Evolutionary conservation across 30 jellyfish, hydroid and myxozoan species (phyloP).

Genomic region (Phacellophora camtschatica): DNA sequence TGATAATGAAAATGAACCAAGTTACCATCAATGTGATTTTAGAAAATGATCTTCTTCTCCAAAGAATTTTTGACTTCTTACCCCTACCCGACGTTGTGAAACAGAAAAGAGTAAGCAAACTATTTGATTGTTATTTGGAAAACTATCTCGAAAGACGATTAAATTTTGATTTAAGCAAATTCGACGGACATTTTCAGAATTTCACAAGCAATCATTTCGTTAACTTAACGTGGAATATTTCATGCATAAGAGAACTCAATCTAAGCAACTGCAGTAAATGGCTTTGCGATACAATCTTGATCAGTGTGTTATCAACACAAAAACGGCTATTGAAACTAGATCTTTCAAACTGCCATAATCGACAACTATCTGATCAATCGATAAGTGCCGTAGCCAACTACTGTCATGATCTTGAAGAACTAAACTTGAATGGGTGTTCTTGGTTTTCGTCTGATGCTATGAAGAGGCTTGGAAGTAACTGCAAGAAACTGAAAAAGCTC

Average conservation of each 20-base stretch:
- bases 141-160: neutral
- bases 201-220: neutral
- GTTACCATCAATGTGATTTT: neutral
- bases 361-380: neutral
- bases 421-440: slow-evolving; percentile 14
- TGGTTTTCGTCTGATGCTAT: slow-evolving; percentile 44
- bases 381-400: neutral
- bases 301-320: neutral
- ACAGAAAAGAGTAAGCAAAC: neutral
- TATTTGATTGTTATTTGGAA: neutral
- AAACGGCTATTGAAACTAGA: neutral
- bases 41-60: neutral
- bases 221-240: neutral
- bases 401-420: slow-evolving; percentile 10
- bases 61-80: neutral
- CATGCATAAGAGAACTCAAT: neutral
- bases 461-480: neutral
- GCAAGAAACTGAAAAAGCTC: neutral
- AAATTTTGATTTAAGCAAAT: neutral
- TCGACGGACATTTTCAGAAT: neutral
- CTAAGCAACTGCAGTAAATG: slow-evolving; percentile 16
- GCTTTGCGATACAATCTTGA: slow-evolving; percentile 12
- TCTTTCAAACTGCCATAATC: neutral
- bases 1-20: neutral
- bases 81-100: neutral